Evolutionary conservation across 2,888 invertebrate genomes (phyloP), one percentile per base, ranked within the genome.

Genomic region (Drosophila antonietae): DNA sequence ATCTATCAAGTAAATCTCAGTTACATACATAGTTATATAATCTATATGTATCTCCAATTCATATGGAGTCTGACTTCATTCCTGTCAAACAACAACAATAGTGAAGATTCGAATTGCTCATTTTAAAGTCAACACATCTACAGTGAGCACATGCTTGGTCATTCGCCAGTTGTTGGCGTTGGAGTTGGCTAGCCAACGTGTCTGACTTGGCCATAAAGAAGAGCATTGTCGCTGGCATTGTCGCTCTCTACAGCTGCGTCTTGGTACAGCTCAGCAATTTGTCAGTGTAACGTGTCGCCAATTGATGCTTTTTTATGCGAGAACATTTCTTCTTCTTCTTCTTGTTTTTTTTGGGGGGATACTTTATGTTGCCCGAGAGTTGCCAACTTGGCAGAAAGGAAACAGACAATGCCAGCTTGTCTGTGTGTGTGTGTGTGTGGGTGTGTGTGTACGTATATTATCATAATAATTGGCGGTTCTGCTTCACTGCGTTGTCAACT

Each of bases 211-310:
- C 75, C 35, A 69, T 80, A 76, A 76, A 76, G 9, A 76, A 76
- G 8, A 44, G 18, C 15, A 51, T 15, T 37, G 51, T 47, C 59
- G 41, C 47, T 41, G 46, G 53, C 41, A 46, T 10, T 43, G 56
- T 10, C 47, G 56, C 47, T 51, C 43, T 51, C 55, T 44, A 49
- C 41, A 60, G 63, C 53, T 65, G 33, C 14, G 49, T 15, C 46
- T 62, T 33, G 58, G 10, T 41, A 44, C 53, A 55, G 61, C 63
- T 83, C 70, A 53, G 83, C 74, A 88, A 85, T 84, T 89, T 84
- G 84, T 89, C 88, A 82, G 68, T 69, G 73, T 88, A 86, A 88
- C 73, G 85, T 80, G 82, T 78, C 64, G 76, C 66, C 90, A 88
- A 85, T 89, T 87, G 83, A 77, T 28, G 69, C 44, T 49, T 59